Conservation (phyloP, 2,797 vertebrate genomes). For the Erethizon dorsatum region DNA sequence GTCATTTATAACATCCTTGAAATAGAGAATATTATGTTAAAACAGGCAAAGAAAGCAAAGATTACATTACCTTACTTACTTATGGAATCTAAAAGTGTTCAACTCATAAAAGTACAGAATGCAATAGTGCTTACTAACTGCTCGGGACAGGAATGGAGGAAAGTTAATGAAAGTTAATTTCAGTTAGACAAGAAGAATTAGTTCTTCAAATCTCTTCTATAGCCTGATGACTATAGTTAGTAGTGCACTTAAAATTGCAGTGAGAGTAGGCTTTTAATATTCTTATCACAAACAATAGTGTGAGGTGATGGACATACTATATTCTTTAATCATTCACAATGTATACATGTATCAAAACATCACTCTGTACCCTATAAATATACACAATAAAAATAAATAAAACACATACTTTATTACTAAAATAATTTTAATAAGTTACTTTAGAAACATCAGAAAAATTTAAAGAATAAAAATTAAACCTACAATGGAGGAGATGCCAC, state of each 20-base stretch:
- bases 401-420: background rate
- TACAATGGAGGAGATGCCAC: background rate
- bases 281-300: background rate
- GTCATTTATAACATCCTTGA: background rate
- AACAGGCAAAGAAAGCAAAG: background rate
- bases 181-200: background rate
- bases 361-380: background rate
- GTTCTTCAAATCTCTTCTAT: background rate
- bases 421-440: background rate
- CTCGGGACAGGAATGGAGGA: too few relatives aligned
- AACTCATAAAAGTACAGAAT: too few relatives aligned
- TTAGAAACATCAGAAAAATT: background rate
- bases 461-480: background rate
- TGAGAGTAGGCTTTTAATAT: background rate
- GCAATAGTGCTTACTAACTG: background rate
- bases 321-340: background rate
- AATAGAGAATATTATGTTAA: background rate
- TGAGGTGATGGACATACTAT: too few relatives aligned
- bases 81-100: background rate
- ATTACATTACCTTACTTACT: background rate
- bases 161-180: background rate
- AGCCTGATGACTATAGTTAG: background rate
- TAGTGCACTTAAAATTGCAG: background rate
- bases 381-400: background rate
- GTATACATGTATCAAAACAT: background rate